A percentile compares a stretch with the other conserved stretches of the same genome.
These are phyloP conservation scores for Coreius guichenoti DNA, from an alignment of 2,797 vertebrate species.

Conservation along the genomic window DNA sequence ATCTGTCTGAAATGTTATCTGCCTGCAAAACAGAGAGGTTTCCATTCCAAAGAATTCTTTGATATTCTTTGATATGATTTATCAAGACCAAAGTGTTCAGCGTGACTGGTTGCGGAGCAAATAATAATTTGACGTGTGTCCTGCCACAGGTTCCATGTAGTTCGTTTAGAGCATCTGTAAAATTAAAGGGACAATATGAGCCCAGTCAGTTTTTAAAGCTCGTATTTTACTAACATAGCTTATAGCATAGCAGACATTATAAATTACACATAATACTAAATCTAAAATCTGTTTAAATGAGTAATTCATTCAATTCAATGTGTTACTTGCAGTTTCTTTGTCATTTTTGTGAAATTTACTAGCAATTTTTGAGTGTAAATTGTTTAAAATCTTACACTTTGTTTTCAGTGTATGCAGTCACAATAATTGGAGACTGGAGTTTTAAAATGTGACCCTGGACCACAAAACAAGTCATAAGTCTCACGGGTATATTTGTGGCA, in stretches of 20 bases:
- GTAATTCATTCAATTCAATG: background rate
- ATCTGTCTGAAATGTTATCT: constrained; percentile 38
- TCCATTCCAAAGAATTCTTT: no score
- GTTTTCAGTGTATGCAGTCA: background rate
- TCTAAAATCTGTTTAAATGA: background rate
- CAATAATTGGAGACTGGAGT: no score
- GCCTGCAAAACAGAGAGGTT: background rate
- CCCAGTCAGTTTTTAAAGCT: background rate
- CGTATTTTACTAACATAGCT: background rate
- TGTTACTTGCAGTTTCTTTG: background rate
- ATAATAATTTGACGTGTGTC: background rate
- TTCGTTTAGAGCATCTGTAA: background rate
- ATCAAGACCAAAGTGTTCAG: constrained; percentile 18
- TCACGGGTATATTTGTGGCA: no score
- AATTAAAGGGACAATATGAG: background rate
- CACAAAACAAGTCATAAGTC: no score
- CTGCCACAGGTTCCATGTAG: background rate
- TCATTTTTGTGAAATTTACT: background rate
- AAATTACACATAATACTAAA: background rate
- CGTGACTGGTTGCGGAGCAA: constrained; percentile 1
- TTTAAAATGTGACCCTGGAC: no score
- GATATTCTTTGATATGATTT: constrained; percentile 31
- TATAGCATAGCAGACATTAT: background rate
- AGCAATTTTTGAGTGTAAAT: background rate
- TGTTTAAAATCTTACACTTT: background rate